Evolutionary conservation across 2,113 vertebrate species (phyloP).

Genomic region (Nannobrachium achirus): DNA sequence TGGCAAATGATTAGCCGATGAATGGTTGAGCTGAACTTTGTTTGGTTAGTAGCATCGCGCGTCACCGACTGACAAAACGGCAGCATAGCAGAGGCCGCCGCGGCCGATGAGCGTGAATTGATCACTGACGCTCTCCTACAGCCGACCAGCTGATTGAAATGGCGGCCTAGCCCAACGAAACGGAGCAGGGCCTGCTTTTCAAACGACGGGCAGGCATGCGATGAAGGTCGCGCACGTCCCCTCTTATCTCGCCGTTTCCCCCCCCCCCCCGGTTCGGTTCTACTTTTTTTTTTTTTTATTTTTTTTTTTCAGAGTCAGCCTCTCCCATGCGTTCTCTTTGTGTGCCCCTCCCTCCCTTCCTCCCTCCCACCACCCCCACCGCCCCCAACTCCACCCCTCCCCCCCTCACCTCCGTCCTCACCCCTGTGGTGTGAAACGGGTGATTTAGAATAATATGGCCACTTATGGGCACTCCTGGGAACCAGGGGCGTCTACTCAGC

Average conservation of each 20-base stretch:
- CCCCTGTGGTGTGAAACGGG: slow-evolving; percentile 66
- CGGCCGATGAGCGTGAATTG: slow-evolving; percentile 11
- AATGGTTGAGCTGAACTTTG: slow-evolving; percentile 26
- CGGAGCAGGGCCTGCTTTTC: slow-evolving; percentile 16
- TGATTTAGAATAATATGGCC: slow-evolving; percentile 78
- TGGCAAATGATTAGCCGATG: slow-evolving; percentile 43
- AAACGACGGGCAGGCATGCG: slow-evolving; percentile 2
- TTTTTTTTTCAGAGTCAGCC: slow-evolving; percentile 61
- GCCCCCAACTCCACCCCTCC: slow-evolving; percentile 42
- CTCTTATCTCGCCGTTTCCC: slow-evolving; percentile 16
- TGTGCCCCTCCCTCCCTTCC: neutral
- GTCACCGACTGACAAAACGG: slow-evolving; percentile 12
- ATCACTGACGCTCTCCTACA: slow-evolving; percentile 14
- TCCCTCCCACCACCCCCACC: slow-evolving; percentile 20
- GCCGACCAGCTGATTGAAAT: slow-evolving; percentile 30
- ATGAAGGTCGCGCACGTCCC: slow-evolving; percentile 36
- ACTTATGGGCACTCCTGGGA: slow-evolving; percentile 76
- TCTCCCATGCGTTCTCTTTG: slow-evolving; percentile 14
- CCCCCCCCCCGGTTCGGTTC: slow-evolving; percentile 10
- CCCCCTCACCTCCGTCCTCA: slow-evolving; percentile 48
- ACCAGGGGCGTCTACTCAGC: slow-evolving; percentile 76
- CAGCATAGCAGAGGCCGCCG: slow-evolving; percentile 13
- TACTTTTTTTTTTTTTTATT: slow-evolving; percentile 34
- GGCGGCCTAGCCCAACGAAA: slow-evolving; percentile 28
- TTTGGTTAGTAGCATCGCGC: slow-evolving; percentile 9